A percentile compares a stretch with the other conserved stretches of the same genome.
phyloP scores from a whole-genome alignment of 1,140 invertebrate species.

The Caenorhabditis remanei region DNA sequence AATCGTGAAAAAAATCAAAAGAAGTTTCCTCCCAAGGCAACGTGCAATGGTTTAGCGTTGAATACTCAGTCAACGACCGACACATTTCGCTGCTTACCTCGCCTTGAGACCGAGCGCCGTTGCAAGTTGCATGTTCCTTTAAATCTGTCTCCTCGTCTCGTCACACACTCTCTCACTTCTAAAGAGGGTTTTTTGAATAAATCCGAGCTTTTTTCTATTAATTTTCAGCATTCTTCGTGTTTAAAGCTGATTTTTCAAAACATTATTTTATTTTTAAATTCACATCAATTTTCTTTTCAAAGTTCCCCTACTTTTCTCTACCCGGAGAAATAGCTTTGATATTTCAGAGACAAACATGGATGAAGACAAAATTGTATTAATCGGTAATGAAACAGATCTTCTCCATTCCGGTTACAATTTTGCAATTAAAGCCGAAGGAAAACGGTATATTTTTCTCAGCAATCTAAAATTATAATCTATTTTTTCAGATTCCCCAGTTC shows the following conservation, averaged over 20 bases:
- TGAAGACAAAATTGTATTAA: slow-evolving; percentile 70
- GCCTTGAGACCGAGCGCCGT: neutral
- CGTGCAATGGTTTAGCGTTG: slow-evolving; percentile 5
- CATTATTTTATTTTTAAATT: neutral
- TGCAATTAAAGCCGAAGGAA: slow-evolving; percentile 73
- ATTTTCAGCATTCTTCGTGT: neutral
- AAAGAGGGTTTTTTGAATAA: slow-evolving; percentile 14
- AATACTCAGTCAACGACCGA: slow-evolving; percentile 16
- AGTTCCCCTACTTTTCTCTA: no score
- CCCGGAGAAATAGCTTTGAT: no score
- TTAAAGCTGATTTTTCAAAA: neutral
- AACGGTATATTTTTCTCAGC: slow-evolving; percentile 68
- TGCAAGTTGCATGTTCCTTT: neutral
- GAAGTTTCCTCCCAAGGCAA: neutral
- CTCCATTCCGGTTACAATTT: slow-evolving; percentile 73
- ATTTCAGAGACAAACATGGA: slow-evolving; percentile 56
- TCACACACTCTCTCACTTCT: slow-evolving; percentile 22
- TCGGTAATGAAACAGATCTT: slow-evolving; percentile 76
- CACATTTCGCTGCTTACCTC: slow-evolving; percentile 1
- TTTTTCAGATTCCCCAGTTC: slow-evolving; percentile 74
- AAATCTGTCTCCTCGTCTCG: neutral
- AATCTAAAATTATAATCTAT: neutral
- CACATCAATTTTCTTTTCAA: no score
- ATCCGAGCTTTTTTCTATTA: neutral
- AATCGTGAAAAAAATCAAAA: neutral